Conservation (phyloP, 1,140 invertebrate species). For the Heliconius eleuchia region DNA sequence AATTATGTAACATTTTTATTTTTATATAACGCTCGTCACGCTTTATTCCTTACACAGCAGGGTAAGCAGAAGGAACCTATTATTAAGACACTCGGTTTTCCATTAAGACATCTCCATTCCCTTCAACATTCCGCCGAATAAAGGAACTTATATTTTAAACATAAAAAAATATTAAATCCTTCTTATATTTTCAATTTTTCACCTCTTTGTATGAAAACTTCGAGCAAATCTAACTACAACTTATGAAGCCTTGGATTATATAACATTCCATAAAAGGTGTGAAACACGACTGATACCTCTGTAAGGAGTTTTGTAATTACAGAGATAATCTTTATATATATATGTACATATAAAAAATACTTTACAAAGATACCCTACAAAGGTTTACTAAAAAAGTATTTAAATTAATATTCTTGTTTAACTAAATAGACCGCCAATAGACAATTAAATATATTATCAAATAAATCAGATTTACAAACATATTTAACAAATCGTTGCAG, state of each 20-base stretch:
- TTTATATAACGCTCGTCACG: too few species aligned
- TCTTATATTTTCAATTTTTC: background rate
- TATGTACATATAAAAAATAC: background rate
- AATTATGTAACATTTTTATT: too few species aligned
- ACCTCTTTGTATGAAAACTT: background rate
- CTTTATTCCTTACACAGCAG: too few species aligned
- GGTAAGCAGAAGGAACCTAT: too few species aligned
- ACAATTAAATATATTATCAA: background rate
- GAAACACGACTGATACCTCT: background rate
- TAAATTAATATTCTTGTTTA: background rate
- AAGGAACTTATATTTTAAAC: too few species aligned
- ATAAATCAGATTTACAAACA: background rate
- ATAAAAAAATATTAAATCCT: too few species aligned
- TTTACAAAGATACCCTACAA: too few species aligned
- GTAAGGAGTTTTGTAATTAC: slow-evolving; percentile 1
- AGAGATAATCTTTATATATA: background rate
- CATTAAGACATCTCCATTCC: too few species aligned
- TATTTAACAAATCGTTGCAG: background rate
- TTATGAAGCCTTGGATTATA: background rate
- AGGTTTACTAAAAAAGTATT: too few species aligned
- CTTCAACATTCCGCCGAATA: too few species aligned
- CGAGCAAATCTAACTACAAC: background rate
- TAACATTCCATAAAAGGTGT: slow-evolving; percentile 1
- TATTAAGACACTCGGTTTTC: too few species aligned
- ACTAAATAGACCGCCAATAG: background rate